These are phyloP conservation scores for Xanthorhoe spadicearia DNA, from an alignment of 2,888 invertebrate genomes.

Conservation along the genomic window DNA sequence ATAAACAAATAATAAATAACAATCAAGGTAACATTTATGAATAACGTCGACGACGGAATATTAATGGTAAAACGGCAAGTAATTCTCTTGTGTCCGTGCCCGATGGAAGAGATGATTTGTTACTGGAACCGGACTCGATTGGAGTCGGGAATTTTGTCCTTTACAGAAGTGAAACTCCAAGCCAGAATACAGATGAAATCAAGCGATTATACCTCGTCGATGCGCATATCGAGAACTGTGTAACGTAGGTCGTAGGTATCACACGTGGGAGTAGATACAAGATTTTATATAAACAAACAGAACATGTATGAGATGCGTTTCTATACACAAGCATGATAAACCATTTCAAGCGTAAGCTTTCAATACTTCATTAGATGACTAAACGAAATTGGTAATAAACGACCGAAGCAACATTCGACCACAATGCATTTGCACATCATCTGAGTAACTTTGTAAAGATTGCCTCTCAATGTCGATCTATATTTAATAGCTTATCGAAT, in stretches of 20 bases:
- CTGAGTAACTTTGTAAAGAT: slow-evolving; percentile 33
- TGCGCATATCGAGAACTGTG: slow-evolving; percentile 1
- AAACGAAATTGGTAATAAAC: slow-evolving; percentile 67
- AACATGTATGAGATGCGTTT: slow-evolving; percentile 7
- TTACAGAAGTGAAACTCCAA: slow-evolving; percentile 5
- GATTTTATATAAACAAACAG: neutral
- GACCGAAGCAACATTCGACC: slow-evolving; percentile 59
- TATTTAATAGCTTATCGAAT: slow-evolving; percentile 28
- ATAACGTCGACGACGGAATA: slow-evolving; percentile 55
- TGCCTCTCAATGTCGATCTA: slow-evolving; percentile 33
- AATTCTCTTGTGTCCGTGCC: slow-evolving; percentile 60
- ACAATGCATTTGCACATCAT: slow-evolving; percentile 65
- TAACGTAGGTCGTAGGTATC: too few relatives aligned
- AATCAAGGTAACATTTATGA: slow-evolving; percentile 52
- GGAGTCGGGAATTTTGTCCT: slow-evolving; percentile 44
- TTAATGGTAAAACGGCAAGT: slow-evolving; percentile 52
- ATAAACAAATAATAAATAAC: slow-evolving; percentile 56
- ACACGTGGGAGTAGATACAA: neutral
- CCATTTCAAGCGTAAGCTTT: slow-evolving; percentile 51
- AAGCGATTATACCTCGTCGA: neutral
- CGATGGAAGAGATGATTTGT: slow-evolving; percentile 67
- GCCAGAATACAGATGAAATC: neutral
- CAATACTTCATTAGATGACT: slow-evolving; percentile 83
- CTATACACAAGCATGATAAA: slow-evolving; percentile 7
- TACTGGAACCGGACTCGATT: slow-evolving; percentile 61